A percentile compares a stretch with the other conserved stretches of the same genome.
phyloP scores from a whole-genome alignment of 2,113 vertebrate species.

The Eudyptes chrysolophus region DNA sequence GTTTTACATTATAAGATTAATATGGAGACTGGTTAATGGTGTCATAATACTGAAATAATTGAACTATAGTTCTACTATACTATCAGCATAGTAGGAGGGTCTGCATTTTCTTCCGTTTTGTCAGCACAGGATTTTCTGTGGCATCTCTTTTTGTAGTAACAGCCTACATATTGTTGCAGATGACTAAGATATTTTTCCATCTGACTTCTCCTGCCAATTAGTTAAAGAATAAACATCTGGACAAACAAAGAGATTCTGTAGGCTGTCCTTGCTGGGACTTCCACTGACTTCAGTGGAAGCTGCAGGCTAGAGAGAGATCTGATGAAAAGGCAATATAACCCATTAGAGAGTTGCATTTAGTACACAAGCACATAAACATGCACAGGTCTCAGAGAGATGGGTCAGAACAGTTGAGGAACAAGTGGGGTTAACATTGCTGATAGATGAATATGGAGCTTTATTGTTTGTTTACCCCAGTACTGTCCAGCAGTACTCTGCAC shows the following conservation, averaged over 20 bases:
- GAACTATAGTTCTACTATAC: background rate
- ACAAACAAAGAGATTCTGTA: background rate
- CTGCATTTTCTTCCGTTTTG: background rate
- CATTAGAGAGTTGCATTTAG: background rate
- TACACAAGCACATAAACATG: background rate
- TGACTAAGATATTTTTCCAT: slow-evolving; percentile 9
- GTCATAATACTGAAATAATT: background rate
- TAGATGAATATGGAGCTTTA: background rate
- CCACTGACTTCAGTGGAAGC: background rate
- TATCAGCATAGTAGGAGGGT: background rate
- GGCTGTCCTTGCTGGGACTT: background rate
- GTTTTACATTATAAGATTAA: background rate
- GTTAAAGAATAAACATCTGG: background rate
- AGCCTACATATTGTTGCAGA: background rate
- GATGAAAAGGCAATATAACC: background rate
- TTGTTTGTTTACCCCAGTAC: background rate
- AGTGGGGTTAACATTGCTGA: background rate
- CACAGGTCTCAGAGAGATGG: background rate
- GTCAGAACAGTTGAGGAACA: background rate
- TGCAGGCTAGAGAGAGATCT: background rate
- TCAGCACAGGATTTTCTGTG: background rate
- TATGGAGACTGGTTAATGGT: background rate
- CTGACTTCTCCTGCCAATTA: background rate
- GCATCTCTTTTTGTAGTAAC: background rate
- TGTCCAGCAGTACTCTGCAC: background rate